These are phyloP conservation scores for Pteropus alecto DNA, from an alignment of 2,113 vertebrate genomes.

Conservation along the genomic window DNA sequence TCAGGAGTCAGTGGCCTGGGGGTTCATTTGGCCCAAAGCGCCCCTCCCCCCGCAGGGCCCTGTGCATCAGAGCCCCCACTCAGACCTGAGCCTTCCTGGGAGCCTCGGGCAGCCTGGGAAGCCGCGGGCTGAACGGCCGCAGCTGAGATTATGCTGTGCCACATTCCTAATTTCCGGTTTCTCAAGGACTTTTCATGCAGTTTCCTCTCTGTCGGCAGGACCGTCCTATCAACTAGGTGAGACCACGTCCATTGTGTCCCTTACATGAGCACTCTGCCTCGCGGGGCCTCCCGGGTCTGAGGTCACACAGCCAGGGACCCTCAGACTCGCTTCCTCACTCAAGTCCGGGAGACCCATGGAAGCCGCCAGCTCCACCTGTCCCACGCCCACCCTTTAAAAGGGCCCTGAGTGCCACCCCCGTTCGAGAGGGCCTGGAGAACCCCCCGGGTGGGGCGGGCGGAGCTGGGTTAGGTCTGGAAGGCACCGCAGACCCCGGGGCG, in stretches of 20 bases:
- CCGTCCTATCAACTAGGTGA: not conserved
- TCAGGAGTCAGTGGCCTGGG: not conserved
- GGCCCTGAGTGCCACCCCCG: not conserved
- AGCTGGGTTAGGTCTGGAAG: not conserved
- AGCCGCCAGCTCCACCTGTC: not conserved
- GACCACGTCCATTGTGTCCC: not conserved
- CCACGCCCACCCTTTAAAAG: not conserved
- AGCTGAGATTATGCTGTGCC: fast-evolving
- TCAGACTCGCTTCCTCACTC: not conserved
- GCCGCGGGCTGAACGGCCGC: not conserved
- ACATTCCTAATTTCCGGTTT: not conserved
- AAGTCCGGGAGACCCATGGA: not conserved
- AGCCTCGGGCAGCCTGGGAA: not conserved
- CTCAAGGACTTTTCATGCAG: not conserved
- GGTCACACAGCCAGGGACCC: not conserved
- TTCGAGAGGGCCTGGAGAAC: not conserved
- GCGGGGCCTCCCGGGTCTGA: not conserved
- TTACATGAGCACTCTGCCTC: not conserved
- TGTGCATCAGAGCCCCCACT: not conserved
- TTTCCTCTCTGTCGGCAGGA: not conserved
- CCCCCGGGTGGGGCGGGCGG: not conserved
- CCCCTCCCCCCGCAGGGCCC: fast-evolving
- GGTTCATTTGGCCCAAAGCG: not conserved
- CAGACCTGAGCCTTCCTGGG: not conserved
- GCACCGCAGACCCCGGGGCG: not conserved